phyloP scores from a whole-genome alignment of 2,113 vertebrate genomes.

The Gobiocypris rarus region DNA sequence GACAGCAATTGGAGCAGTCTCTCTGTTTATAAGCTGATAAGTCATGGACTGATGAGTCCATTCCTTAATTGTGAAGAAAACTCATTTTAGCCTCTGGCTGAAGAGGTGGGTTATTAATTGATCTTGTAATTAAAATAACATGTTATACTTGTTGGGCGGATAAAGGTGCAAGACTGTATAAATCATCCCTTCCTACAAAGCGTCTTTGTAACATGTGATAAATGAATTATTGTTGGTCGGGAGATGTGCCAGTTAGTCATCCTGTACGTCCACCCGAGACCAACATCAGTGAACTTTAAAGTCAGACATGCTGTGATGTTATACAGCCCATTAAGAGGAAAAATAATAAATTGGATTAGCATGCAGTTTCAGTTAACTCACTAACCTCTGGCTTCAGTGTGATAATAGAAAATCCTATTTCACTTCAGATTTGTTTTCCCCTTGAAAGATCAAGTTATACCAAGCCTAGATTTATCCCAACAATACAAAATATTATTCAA shows the following conservation, averaged over 20 bases:
- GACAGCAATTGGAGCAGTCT: slow-evolving; percentile 72
- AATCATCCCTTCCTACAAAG: slow-evolving; percentile 62
- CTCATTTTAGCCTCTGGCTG: slow-evolving; percentile 74
- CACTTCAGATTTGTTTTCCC: not conserved
- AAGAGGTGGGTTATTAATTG: slow-evolving; percentile 78
- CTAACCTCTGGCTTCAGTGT: slow-evolving; percentile 7
- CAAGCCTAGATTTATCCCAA: not conserved
- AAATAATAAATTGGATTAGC: slow-evolving; percentile 37
- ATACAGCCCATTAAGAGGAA: slow-evolving; percentile 27
- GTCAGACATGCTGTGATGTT: slow-evolving; percentile 16
- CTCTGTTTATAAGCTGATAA: slow-evolving; percentile 80
- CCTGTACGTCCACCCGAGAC: slow-evolving; percentile 57
- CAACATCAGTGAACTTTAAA: slow-evolving; percentile 39
- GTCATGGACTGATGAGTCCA: slow-evolving; percentile 81
- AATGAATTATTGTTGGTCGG: slow-evolving; percentile 49
- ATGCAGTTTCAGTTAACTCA: slow-evolving; percentile 42
- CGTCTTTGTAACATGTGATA: slow-evolving; percentile 21
- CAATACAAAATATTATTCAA: not conserved
- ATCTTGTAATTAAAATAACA: slow-evolving; percentile 75
- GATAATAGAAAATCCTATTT: slow-evolving; percentile 28
- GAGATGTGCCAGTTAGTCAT: slow-evolving; percentile 70
- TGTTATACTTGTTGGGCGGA: slow-evolving; percentile 62
- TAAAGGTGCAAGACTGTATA: slow-evolving; percentile 67
- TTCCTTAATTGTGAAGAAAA: slow-evolving; percentile 78
- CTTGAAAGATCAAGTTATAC: not conserved